phyloP scores from a whole-genome alignment of 1,140 invertebrate genomes.

The Tetramorium simillimum region DNA sequence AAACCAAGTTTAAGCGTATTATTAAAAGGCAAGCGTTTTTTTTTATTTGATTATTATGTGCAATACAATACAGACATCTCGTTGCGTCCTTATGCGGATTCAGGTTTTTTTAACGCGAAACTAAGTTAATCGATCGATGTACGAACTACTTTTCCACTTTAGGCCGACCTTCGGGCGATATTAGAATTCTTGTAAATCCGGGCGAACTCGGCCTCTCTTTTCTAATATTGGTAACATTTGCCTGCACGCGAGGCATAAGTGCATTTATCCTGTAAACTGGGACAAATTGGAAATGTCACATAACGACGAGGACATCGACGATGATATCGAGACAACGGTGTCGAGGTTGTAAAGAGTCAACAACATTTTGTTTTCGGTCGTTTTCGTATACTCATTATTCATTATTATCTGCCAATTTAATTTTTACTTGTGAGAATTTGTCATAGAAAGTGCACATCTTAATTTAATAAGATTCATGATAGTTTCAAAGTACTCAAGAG shows the following conservation, averaged over 20 bases:
- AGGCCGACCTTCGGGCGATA: constrained; percentile 66
- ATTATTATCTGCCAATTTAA: background rate
- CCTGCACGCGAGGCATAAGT: constrained; percentile 58
- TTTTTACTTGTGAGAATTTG: background rate
- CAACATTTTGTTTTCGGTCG: constrained; percentile 9
- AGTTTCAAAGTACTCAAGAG: background rate
- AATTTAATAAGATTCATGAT: constrained; percentile 9
- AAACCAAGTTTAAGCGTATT: background rate
- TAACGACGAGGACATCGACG: constrained; percentile 35
- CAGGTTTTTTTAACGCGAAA: constrained; percentile 44
- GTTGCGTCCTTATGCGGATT: constrained; percentile 5
- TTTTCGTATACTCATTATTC: background rate
- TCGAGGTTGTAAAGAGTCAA: constrained; percentile 36
- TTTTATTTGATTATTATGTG: background rate
- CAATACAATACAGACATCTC: background rate
- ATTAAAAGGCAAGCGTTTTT: background rate
- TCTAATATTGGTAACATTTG: constrained; percentile 61
- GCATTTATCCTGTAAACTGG: constrained; percentile 52
- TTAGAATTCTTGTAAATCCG: constrained; percentile 71
- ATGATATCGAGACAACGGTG: constrained; percentile 47
- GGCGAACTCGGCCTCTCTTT: constrained; percentile 56
- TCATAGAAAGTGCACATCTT: background rate
- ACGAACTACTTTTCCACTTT: constrained; percentile 70
- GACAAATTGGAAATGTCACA: constrained; percentile 61
- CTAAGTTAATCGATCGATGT: constrained; percentile 64